Percentiles rank a stretch among this genome's conserved stretches.
Conservation (phyloP, 2,113 vertebrate genomes). For the Hydrochoerus hydrochaeris region DNA sequence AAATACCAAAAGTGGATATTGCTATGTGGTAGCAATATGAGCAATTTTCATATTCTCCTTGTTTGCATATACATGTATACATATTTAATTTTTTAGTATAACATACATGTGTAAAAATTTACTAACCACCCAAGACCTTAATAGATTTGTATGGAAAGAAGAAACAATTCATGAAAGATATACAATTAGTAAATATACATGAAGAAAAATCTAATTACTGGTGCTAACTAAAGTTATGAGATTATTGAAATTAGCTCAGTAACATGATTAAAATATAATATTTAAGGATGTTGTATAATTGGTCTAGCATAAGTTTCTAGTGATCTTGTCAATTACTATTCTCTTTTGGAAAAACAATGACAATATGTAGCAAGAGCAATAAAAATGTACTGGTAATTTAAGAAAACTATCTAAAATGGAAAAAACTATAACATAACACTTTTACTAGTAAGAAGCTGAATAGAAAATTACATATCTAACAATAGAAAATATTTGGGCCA, state of each 20-base stretch:
- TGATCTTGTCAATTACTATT: conserved; percentile 2
- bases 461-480: neutral
- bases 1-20: conserved; percentile 18
- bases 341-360: conserved; percentile 31
- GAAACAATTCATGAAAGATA: conserved; percentile 43
- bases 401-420: conserved; percentile 44
- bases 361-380: neutral
- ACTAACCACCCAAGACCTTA: neutral
- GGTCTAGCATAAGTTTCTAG: neutral
- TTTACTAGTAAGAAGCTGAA: neutral
- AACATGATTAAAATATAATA: conserved; percentile 55
- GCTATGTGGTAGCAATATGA: conserved; percentile 47
- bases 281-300: neutral
- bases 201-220: conserved; percentile 22
- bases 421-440: neutral
- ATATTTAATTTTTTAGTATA: conserved; percentile 57
- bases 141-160: conserved; percentile 21
- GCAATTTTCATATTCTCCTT: conserved; percentile 32
- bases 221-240: conserved; percentile 31
- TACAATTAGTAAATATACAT: conserved; percentile 9
- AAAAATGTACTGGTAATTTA: conserved; percentile 22
- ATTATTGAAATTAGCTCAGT: conserved; percentile 35
- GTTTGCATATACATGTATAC: neutral
- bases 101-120: conserved; percentile 23
- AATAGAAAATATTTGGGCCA: conserved; percentile 13